These are phyloP conservation scores for Diorhabda elongata DNA, from an alignment of 1,140 invertebrate genomes.

Conservation along the genomic window DNA sequence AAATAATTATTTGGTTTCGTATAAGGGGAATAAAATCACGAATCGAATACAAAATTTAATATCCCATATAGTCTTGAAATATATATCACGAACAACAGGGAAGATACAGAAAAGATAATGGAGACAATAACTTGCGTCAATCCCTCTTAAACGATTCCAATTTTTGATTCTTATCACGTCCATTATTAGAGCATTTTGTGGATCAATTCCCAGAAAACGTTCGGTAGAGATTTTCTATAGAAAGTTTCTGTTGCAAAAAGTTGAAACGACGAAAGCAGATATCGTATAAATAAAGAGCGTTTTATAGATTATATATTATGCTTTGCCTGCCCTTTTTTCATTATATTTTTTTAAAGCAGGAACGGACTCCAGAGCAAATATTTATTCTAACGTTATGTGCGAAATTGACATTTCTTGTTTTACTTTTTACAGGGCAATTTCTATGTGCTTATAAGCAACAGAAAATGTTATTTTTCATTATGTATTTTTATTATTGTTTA, in stretches of 20 bases:
- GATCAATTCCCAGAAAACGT: constrained; percentile 28
- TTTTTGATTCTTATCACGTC: constrained; percentile 20
- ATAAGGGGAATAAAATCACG: no score
- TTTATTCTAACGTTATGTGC: no score
- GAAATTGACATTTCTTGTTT: no score
- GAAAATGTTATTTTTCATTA: no score
- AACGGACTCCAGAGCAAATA: not conserved
- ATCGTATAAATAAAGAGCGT: constrained; percentile 26
- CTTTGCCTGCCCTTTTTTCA: constrained; percentile 7
- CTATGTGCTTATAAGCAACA: no score
- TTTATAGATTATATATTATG: constrained; percentile 32
- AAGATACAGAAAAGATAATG: constrained; percentile 1
- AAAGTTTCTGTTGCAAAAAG: constrained; percentile 25
- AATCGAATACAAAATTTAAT: not conserved
- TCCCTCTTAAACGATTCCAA: not conserved
- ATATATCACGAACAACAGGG: not conserved
- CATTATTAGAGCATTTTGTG: constrained; percentile 26
- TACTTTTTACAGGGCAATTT: no score
- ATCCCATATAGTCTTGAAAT: not conserved
- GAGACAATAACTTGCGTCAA: constrained; percentile 3
- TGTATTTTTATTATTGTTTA: no score
- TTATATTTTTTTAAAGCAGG: not conserved
- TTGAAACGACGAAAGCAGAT: constrained; percentile 32
- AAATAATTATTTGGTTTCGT: no score
- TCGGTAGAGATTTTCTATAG: constrained; percentile 24